These are phyloP conservation scores for Pan paniscus DNA, from an alignment of 2,113 vertebrate genomes.

Conservation along the genomic window DNA sequence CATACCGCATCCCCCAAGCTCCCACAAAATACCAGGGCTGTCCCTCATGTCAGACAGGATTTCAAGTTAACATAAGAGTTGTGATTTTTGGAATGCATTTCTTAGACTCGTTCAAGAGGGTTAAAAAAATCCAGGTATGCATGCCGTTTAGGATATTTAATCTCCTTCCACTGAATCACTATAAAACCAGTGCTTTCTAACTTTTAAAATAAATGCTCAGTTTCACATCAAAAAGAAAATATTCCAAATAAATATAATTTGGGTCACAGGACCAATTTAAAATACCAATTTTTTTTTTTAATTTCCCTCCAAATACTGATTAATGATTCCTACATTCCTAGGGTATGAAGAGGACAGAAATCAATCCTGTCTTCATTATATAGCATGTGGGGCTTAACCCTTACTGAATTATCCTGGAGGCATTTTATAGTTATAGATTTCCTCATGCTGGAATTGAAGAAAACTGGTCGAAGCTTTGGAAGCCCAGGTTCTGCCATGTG, in stretches of 20 bases:
- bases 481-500: not conserved
- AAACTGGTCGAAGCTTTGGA: not conserved
- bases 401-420: not conserved
- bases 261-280: constrained; percentile 64
- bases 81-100: constrained; percentile 4
- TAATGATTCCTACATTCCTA: constrained; percentile 56
- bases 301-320: constrained; percentile 46
- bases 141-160: not conserved
- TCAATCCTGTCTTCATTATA: not conserved
- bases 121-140: not conserved
- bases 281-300: constrained; percentile 24
- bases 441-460: not conserved
- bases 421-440: not conserved
- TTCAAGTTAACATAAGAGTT: not conserved
- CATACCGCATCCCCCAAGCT: fast-evolving
- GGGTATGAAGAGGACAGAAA: not conserved
- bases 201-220: constrained; percentile 35
- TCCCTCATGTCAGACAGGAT: not conserved
- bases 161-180: not conserved
- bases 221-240: constrained; percentile 26
- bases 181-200: not conserved
- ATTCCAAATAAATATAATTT: not conserved
- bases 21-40: not conserved
- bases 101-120: not conserved
- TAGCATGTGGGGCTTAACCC: not conserved